Percentiles rank a stretch among this genome's conserved stretches.
Evolutionary conservation across 2,113 vertebrate genomes (phyloP).

Genomic region (Onychostruthus taczanowskii): DNA sequence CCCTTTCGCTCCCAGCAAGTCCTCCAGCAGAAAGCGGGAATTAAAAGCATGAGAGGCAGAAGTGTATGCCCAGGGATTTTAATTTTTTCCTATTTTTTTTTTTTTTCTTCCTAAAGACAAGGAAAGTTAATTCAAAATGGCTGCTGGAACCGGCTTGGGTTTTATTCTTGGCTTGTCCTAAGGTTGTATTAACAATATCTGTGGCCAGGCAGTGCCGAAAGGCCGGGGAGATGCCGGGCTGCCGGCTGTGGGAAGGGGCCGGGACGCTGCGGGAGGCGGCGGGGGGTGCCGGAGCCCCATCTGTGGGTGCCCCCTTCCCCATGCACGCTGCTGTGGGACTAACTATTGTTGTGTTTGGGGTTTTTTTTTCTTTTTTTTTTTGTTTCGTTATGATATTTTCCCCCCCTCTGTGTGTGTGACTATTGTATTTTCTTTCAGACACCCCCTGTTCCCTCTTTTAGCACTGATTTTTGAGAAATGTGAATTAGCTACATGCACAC

Average conservation of each 20-base stretch:
- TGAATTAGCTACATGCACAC: conserved; percentile 99
- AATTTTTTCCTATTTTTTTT: neutral
- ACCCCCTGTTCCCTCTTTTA: conserved; percentile 98
- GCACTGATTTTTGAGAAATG: conserved; percentile 99
- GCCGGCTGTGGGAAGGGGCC: conserved; percentile 13
- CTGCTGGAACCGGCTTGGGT: conserved; percentile 70
- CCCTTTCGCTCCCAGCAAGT: neutral
- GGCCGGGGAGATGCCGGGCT: conserved; percentile 1
- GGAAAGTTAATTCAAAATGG: conserved; percentile 78
- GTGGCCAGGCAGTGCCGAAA: neutral
- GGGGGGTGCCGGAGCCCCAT: neutral
- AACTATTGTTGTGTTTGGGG: conserved; percentile 41
- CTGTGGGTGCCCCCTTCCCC: neutral
- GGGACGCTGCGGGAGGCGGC: neutral
- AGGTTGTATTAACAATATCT: conserved; percentile 48
- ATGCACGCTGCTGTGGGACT: conserved; percentile 1
- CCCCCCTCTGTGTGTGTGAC: conserved; percentile 71
- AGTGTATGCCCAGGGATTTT: neutral
- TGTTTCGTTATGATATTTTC: neutral
- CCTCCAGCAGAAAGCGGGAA: neutral
- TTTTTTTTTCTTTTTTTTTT: neutral
- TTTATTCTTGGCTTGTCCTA: conserved; percentile 63
- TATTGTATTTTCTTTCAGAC: conserved; percentile 91
- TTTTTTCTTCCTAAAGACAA: neutral
- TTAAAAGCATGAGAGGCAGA: neutral